Percentiles rank a stretch among this genome's conserved stretches.
These are phyloP conservation scores for Ranitomeya imitator DNA, from an alignment of 2,113 vertebrate genomes.

Conservation along the genomic window DNA sequence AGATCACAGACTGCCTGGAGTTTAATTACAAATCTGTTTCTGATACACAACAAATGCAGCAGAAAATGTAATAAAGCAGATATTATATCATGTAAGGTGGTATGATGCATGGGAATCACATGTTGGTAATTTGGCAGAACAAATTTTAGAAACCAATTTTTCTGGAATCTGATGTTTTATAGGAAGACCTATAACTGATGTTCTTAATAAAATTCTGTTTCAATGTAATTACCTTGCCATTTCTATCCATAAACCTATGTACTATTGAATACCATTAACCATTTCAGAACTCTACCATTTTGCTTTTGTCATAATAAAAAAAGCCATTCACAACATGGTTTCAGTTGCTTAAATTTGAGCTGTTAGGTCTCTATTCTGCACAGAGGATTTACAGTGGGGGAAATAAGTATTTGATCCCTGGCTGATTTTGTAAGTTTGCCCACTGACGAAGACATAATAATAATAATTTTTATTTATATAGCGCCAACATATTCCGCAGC, in stretches of 20 bases:
- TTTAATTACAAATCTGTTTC: slow-evolving; percentile 51
- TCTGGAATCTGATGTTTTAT: slow-evolving; percentile 51
- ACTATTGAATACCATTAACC: slow-evolving; percentile 22
- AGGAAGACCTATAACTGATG: neutral
- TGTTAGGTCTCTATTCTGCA: neutral
- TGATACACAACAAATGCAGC: slow-evolving; percentile 50
- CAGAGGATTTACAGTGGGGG: neutral
- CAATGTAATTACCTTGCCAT: slow-evolving; percentile 13
- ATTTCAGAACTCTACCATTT: neutral
- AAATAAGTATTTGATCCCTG: too few species aligned
- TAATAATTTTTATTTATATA: too few species aligned
- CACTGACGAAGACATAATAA: too few species aligned
- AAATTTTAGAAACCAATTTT: slow-evolving; percentile 34
- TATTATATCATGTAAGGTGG: slow-evolving; percentile 46
- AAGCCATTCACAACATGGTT: neutral
- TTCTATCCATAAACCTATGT: slow-evolving; percentile 5
- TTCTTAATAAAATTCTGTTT: slow-evolving; percentile 26
- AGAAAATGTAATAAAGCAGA: slow-evolving; percentile 48
- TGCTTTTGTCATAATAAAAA: neutral
- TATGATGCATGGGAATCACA: slow-evolving; percentile 35
- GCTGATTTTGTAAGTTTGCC: too few species aligned
- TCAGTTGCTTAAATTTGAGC: neutral
- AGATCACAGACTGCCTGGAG: neutral
- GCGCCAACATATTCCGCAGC: too few species aligned
- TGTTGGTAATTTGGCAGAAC: slow-evolving; percentile 54